Base-by-base conservation (phyloP, 2,797 vertebrate species). In the Agapornis canus region DNA sequence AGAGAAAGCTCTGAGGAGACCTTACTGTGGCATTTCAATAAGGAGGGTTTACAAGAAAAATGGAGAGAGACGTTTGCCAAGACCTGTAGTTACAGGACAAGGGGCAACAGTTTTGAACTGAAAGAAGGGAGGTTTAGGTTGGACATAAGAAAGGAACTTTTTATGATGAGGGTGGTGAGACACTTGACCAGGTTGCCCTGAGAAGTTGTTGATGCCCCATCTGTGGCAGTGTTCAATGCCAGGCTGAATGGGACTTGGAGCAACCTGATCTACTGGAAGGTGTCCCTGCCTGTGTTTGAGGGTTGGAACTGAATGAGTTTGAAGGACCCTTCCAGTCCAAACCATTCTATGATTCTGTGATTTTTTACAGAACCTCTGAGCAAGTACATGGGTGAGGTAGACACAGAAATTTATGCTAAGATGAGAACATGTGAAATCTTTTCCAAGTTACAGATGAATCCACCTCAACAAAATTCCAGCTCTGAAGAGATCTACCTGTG, bases 291-390 rank as follows among this genome's bases (percentile, higher is more conserved):
- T 13, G 1, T 19, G 29, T 22, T 10, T 19, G 61, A 19, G 4
- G 5, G 14, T 35, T 7, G 6, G n/a, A 57, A 25, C 29, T 12
- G 10, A 12, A 11, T 49, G 29, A 16, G 37, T 13, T 54, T 59
- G 59, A 42, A 80, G 13, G 22, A 51, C n/a, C 6, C 22, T 77
- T 69, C 22, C 27, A 65, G 32, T 5, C 11, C 10, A 77, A 69
- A 77, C 29, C 0, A 5, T 45, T 73, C 11, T 32, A 0, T 43
- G 42, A 7, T 37, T 73, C 23, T 63, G 0, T 59, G 47, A 42
- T 84, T 84, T 78, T 69, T 23, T 76, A 23, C 5, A 25, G 32
- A 59, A 56, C 9, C 2, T 71, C 71, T 83, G 42, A 83, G 49
- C 3, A n/a, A 26, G 11, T 65, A n/a, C 7, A n/a, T 23, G 16